Conservation (phyloP, 2,888 invertebrate genomes). For the Sturmia bella region DNA sequence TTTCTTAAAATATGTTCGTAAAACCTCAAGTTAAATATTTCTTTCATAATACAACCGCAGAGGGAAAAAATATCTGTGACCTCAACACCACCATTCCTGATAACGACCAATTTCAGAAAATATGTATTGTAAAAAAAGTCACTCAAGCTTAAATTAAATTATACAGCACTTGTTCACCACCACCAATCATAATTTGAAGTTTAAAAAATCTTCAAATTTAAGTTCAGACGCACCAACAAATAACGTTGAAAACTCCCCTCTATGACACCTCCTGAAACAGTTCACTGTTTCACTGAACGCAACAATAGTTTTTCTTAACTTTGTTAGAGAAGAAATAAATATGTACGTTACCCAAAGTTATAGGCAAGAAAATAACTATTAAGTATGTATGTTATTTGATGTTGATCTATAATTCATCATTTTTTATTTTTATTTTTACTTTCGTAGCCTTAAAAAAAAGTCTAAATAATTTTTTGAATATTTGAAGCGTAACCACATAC, state of each 20-base stretch:
- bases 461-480: conserved; percentile 62
- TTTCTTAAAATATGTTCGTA: too few species aligned
- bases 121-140: conserved; percentile 44
- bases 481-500: conserved; percentile 69
- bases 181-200: conserved; percentile 67
- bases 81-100: conserved; percentile 51
- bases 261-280: conserved; percentile 58
- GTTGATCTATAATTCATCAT: conserved; percentile 67
- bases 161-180: conserved; percentile 54
- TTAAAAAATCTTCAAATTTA: conserved; percentile 26
- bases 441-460: conserved; percentile 43
- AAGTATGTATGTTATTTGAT: conserved; percentile 24
- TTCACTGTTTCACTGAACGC: conserved; percentile 17
- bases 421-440: conserved; percentile 30
- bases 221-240: conserved; percentile 28
- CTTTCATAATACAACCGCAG: too few species aligned
- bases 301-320: conserved; percentile 48
- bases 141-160: conserved; percentile 60
- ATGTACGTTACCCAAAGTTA: neutral
- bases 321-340: too few species aligned
- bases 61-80: conserved; percentile 60
- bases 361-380: conserved; percentile 5
- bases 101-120: conserved; percentile 9
- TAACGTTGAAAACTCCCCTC: conserved; percentile 36
- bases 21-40: too few species aligned